Evolutionary conservation across 2,797 vertebrate species (phyloP).

Genomic region (Gallinago solitaria): DNA sequence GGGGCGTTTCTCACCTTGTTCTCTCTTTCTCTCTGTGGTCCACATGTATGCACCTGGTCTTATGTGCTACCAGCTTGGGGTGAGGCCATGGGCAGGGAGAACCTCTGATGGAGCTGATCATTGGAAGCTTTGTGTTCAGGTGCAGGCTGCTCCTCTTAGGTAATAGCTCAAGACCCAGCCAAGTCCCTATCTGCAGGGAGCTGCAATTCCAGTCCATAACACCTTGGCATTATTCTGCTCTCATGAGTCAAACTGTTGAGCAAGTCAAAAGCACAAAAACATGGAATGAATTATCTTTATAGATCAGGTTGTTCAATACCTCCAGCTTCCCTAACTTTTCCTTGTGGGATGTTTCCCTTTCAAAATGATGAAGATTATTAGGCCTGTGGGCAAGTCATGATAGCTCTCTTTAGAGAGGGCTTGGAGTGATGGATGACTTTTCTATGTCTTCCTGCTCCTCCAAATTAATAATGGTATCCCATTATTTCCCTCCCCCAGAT

Average conservation of each 20-base stretch:
- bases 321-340: slow-evolving; percentile 12
- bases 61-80: slow-evolving; percentile 50
- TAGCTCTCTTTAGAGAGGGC: slow-evolving; percentile 30
- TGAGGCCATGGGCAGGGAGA: slow-evolving; percentile 32
- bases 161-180: slow-evolving; percentile 71
- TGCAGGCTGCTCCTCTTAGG: slow-evolving; percentile 74
- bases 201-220: slow-evolving; percentile 67
- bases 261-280: slow-evolving; percentile 66
- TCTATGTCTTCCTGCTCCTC: not conserved
- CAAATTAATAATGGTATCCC: slow-evolving; percentile 10
- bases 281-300: slow-evolving; percentile 71
- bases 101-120: slow-evolving; percentile 25
- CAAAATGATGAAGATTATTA: slow-evolving; percentile 51
- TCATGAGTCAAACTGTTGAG: slow-evolving; percentile 69
- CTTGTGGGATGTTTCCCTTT: slow-evolving; percentile 24
- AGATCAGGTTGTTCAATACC: slow-evolving; percentile 56
- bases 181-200: slow-evolving; percentile 69
- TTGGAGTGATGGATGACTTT: slow-evolving; percentile 19
- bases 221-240: slow-evolving; percentile 70
- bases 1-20: not conserved
- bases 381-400: slow-evolving; percentile 14
- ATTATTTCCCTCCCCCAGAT: not conserved
- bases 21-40: not conserved
- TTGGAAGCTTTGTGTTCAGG: slow-evolving; percentile 70
- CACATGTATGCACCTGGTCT: not conserved